These are phyloP conservation scores for Tauraco erythrolophus DNA, from an alignment of 2,113 vertebrate species.

Conservation along the genomic window DNA sequence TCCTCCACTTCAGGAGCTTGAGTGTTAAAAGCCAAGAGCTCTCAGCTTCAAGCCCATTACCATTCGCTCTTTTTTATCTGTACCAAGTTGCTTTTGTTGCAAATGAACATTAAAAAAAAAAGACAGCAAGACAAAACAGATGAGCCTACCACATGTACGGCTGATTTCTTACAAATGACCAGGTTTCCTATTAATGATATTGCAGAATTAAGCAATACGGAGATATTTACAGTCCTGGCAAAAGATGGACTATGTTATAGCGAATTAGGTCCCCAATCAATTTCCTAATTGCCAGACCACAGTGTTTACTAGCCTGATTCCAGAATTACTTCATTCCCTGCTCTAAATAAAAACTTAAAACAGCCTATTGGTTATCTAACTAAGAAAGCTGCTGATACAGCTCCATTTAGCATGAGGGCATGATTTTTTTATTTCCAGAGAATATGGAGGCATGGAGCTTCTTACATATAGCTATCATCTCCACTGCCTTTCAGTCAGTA, in stretches of 20 bases:
- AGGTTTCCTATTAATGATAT: neutral
- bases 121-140: neutral
- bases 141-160: neutral
- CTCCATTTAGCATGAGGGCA: neutral
- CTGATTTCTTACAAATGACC: conserved; percentile 12
- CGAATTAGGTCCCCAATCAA: neutral
- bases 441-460: neutral
- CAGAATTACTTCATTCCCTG: neutral
- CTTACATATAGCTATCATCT: neutral
- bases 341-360: conserved; percentile 20
- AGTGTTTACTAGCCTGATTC: conserved; percentile 38
- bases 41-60: neutral
- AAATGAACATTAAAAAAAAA: conserved; percentile 9
- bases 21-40: conserved; percentile 49
- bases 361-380: neutral
- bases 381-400: neutral
- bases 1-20: neutral
- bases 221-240: conserved; percentile 27
- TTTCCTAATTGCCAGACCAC: neutral
- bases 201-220: conserved; percentile 11
- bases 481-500: neutral
- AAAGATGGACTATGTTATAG: neutral
- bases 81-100: neutral
- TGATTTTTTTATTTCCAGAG: neutral
- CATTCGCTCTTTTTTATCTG: neutral